These are phyloP conservation scores for Dasypolia templi DNA, from an alignment of 2,888 invertebrate genomes.

Conservation along the genomic window DNA sequence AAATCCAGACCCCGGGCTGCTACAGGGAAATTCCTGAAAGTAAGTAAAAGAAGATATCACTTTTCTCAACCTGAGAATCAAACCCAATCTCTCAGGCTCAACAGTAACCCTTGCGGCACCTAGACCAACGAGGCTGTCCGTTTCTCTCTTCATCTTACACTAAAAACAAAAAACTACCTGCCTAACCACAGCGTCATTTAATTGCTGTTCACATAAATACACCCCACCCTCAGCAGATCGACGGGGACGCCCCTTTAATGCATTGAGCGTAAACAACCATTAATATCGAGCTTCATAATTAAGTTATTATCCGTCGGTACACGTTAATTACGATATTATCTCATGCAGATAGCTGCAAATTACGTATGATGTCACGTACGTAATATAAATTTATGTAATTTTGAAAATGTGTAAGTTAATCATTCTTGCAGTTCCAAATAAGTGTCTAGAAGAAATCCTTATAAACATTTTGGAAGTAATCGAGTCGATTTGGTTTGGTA, in stretches of 20 bases:
- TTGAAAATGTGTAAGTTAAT: neutral
- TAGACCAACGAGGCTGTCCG: too few species aligned
- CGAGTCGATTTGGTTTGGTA: neutral
- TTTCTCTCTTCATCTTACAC: neutral
- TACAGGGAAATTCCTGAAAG: too few species aligned
- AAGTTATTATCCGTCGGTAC: constrained; percentile 42
- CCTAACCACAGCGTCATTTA: neutral
- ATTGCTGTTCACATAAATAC: neutral
- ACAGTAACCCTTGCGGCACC: too few species aligned
- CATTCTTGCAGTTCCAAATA: neutral
- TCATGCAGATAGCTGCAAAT: constrained; percentile 47
- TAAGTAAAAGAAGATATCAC: too few species aligned
- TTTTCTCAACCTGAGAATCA: too few species aligned
- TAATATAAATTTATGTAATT: constrained; percentile 4
- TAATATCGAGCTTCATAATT: constrained; percentile 51
- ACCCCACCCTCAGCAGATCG: neutral
- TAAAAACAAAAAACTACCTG: neutral
- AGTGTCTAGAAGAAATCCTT: neutral
- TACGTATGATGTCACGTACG: constrained; percentile 35
- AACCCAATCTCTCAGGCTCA: too few species aligned
- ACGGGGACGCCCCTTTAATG: constrained; percentile 1
- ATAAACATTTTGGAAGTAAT: neutral
- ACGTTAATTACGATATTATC: constrained; percentile 52
- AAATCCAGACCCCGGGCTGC: too few species aligned
- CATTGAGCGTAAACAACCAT: constrained; percentile 39